Percentiles rank a stretch among this genome's conserved stretches.
Evolutionary conservation across 2,888 invertebrate genomes (phyloP).

Genomic region (Drosophila monieri): DNA sequence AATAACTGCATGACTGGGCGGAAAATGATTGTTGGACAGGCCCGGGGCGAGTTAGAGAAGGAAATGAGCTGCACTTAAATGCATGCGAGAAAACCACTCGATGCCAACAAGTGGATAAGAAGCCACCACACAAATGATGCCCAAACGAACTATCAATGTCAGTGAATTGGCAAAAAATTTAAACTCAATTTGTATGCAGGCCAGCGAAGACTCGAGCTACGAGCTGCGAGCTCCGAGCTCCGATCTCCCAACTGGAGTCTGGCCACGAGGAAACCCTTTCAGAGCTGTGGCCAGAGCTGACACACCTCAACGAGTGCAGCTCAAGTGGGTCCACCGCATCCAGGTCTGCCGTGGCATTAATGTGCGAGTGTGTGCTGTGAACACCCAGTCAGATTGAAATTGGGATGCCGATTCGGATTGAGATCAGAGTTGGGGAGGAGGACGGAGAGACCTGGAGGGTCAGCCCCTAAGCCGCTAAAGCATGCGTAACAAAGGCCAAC

Average conservation of each 20-base stretch:
- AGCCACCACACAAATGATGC: conserved; percentile 79
- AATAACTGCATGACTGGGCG: conserved; percentile 68
- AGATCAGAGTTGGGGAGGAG: conserved; percentile 17
- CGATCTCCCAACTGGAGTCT: conserved; percentile 7
- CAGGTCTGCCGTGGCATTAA: conserved; percentile 72
- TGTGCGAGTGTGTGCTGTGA: conserved; percentile 49
- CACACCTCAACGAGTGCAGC: conserved; percentile 73
- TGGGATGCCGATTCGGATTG: conserved; percentile 29
- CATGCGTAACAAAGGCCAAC: conserved; percentile 72
- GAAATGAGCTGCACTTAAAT: conserved; percentile 78
- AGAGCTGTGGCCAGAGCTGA: conserved; percentile 60
- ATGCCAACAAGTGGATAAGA: conserved; percentile 80
- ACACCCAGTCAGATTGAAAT: conserved; percentile 65
- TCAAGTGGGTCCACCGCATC: conserved; percentile 66
- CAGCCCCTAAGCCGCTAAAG: conserved; percentile 68
- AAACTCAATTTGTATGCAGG: conserved; percentile 77
- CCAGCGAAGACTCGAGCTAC: conserved; percentile 40
- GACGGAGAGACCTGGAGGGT: not conserved
- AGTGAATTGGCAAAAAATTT: conserved; percentile 80
- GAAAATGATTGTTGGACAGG: conserved; percentile 49
- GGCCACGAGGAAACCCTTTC: conserved; percentile 71
- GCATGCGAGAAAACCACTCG: conserved; percentile 78
- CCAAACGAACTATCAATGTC: conserved; percentile 81
- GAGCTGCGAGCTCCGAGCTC: not conserved
- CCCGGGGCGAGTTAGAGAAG: conserved; percentile 66